Conservation (phyloP, 2,113 vertebrate genomes). For the Phalacrocorax carbo region DNA sequence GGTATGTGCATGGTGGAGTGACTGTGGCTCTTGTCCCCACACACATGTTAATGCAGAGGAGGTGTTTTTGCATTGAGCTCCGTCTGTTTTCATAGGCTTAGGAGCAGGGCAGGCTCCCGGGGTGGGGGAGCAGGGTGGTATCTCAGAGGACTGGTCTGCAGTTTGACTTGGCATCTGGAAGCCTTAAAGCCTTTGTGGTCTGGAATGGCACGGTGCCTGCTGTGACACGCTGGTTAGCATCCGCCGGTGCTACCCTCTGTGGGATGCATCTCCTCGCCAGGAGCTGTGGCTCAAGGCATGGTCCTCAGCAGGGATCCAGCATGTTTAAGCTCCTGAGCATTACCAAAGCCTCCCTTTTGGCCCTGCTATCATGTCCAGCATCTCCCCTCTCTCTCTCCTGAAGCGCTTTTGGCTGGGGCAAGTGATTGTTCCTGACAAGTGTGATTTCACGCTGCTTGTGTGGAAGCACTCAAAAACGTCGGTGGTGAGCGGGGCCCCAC, state of each 20-base stretch:
- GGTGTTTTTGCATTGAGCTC: not conserved
- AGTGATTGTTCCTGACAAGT: not conserved
- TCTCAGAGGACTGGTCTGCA: not conserved
- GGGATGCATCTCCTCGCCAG: not conserved
- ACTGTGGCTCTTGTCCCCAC: accelerated
- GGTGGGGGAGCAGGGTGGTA: not conserved
- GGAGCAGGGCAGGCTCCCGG: not conserved
- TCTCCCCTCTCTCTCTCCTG: not conserved
- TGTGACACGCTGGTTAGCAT: not conserved
- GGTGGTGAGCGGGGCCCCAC: not conserved
- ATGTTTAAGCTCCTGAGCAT: not conserved
- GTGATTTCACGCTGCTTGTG: not conserved
- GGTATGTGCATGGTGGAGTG: constrained; percentile 61
- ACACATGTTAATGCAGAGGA: accelerated
- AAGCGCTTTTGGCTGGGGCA: accelerated
- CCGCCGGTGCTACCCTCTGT: not conserved
- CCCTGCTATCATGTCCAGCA: accelerated
- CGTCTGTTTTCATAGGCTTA: not conserved
- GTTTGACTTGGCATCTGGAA: not conserved
- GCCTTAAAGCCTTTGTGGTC: not conserved
- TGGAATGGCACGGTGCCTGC: accelerated
- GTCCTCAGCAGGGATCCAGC: not conserved
- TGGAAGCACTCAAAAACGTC: not conserved
- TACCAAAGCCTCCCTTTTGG: not conserved
- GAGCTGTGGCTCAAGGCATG: not conserved